Evolutionary conservation across 1,140 invertebrate species (phyloP), one percentile per base, ranked within the genome.

Genomic region (Drosophila simulans): DNA sequence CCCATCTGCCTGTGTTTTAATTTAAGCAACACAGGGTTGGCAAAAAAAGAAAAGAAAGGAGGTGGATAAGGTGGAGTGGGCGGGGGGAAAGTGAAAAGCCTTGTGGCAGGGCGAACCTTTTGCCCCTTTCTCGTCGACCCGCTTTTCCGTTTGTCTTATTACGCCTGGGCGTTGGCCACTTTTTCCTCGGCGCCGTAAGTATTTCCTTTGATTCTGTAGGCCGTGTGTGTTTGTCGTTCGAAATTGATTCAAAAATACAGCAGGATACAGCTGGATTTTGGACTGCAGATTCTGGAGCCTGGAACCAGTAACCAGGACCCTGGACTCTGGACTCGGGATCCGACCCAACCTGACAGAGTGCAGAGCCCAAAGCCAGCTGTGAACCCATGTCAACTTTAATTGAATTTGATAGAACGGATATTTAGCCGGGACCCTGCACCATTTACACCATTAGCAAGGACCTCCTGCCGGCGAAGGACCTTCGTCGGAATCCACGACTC

Each of bases 351-450:
- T 31, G 37, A 49, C 39, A 62, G 27, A 53, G n/a, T 46, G 65
- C 63, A 70, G 69, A 66, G 8, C 20, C 15, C n/a, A 27, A 20
- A 53, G 54, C 43, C 72, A 81, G 70, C 74, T 66, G 79, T 55
- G 83, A 79, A 86, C 83, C 83, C 83, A 88, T 86, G 84, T 86
- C 83, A 86, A 86, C 70, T 89, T 89, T 89, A 86, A 86, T 86
- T 86, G 84, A 86, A 86, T 86, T 88, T 86, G 83, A 86, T 86
- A 79, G 75, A 86, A 86, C 75, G 84, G 84, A 86, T 89, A 86
- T 86, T 86, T 89, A 83, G 83, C 74, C 79, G 57, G 56, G 64
- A 68, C 71, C 55, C 69, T 62, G 70, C 64, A 51, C 56, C 68
- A 82, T 82, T 82, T 78, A 66, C 74, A 82, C 74, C 60, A 74